Evolutionary conservation across 2,888 invertebrate species (phyloP).

Genomic region (Melangyna quadrimaculata): DNA sequence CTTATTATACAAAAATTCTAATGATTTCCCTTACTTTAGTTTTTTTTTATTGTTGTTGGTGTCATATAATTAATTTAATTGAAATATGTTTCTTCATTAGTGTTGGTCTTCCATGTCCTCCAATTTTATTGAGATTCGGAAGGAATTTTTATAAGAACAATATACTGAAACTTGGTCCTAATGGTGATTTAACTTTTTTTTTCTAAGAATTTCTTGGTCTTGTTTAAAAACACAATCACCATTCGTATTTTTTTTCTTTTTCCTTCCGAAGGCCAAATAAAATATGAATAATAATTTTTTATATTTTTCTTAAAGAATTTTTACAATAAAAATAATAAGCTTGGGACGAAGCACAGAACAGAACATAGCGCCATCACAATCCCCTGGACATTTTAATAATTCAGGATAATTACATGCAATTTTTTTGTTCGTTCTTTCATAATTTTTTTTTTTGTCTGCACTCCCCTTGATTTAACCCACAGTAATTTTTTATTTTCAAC

Average conservation of each 20-base stretch:
- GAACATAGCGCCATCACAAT: not conserved
- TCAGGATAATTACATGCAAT: conserved; percentile 62
- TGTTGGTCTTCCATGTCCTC: not conserved
- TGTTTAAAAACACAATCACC: not conserved
- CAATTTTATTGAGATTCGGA: not conserved
- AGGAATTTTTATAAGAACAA: conserved; percentile 53
- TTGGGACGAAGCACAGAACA: conserved; percentile 8
- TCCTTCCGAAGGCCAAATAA: conserved; percentile 8
- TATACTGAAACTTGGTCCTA: conserved; percentile 45
- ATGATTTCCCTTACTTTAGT: not conserved
- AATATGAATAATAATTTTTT: conserved; percentile 51
- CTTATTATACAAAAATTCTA: not conserved
- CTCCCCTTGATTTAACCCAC: conserved; percentile 14
- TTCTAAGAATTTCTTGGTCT: not conserved
- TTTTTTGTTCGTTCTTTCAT: conserved; percentile 14
- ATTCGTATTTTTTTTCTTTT: not conserved
- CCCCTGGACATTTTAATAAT: conserved; percentile 61
- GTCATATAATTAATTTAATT: conserved; percentile 50
- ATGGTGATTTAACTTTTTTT: conserved; percentile 28
- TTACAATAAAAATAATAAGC: conserved; percentile 38
- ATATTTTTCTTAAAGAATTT: conserved; percentile 28
- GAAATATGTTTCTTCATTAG: conserved; percentile 49
- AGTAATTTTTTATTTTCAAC: not conserved
- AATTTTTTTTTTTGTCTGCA: not conserved
- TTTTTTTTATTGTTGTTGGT: not conserved